Percentiles rank a stretch among this genome's conserved stretches.
Conservation (phyloP, 2,797 vertebrate genomes). For the Adrianichthys oophorus region DNA sequence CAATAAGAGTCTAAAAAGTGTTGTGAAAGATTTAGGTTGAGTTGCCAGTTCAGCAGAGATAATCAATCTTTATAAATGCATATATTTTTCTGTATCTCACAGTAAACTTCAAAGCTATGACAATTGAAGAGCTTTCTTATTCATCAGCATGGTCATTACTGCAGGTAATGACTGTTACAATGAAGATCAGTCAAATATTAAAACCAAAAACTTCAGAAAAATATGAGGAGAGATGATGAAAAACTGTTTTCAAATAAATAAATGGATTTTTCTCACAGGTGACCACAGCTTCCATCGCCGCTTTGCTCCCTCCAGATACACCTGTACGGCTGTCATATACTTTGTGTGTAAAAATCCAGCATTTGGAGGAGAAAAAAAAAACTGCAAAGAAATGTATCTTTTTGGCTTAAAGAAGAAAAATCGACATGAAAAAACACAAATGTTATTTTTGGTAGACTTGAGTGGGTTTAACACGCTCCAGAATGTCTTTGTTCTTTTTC, state of each 20-base stretch:
- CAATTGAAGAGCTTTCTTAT: no score
- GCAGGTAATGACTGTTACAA: no score
- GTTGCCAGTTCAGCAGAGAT: no score
- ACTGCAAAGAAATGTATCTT: constrained; percentile 28
- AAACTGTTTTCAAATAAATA: constrained; percentile 8
- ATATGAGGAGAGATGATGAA: not conserved
- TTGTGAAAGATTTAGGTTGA: no score
- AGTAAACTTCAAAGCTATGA: no score
- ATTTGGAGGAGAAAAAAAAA: not conserved
- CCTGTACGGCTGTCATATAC: not conserved
- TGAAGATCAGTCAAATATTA: no score
- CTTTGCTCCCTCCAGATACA: not conserved
- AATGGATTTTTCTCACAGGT: not conserved
- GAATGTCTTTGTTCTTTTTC: constrained; percentile 9
- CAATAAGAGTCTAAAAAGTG: no score
- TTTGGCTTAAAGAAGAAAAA: constrained; percentile 24
- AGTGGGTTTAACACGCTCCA: constrained; percentile 6
- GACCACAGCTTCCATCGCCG: not conserved
- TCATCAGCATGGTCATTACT: no score
- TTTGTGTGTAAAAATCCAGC: constrained; percentile 3
- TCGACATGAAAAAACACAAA: constrained; percentile 13
- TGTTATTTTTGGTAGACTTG: constrained; percentile 11
- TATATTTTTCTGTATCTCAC: no score
- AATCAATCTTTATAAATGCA: no score
- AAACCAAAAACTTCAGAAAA: not conserved